Conservation (phyloP, 2,888 invertebrate species). For the Leptinotarsa tumamoca region DNA sequence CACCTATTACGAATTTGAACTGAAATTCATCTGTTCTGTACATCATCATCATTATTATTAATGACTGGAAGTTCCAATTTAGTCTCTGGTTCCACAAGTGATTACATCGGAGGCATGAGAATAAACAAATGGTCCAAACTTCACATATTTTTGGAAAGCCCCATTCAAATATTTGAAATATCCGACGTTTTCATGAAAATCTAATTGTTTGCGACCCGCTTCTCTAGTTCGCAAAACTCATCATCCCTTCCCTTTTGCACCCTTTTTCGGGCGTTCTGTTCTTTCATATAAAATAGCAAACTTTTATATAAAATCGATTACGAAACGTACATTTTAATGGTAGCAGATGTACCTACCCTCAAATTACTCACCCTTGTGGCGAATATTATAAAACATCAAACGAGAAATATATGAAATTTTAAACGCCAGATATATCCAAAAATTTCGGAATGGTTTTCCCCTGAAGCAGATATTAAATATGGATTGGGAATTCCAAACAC, state of each 20-base stretch:
- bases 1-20: too few relatives aligned
- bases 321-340: constrained; percentile 56
- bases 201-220: constrained; percentile 46
- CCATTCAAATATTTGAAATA: constrained; percentile 39
- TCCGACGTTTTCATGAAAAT: constrained; percentile 42
- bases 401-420: constrained; percentile 32
- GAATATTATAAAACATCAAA: constrained; percentile 43
- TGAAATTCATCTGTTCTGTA: too few relatives aligned
- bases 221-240: constrained; percentile 44
- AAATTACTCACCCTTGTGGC: constrained; percentile 30
- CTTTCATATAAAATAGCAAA: constrained; percentile 54
- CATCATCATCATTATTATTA: too few relatives aligned
- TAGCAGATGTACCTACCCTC: constrained; percentile 46
- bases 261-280: constrained; percentile 52
- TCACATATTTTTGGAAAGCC: constrained; percentile 35
- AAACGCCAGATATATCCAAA: constrained; percentile 21
- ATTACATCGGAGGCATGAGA: neutral
- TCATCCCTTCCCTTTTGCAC: constrained; percentile 47
- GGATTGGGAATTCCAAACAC: neutral
- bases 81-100: neutral
- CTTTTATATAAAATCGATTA: constrained; percentile 58
- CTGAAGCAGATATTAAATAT: constrained; percentile 7
- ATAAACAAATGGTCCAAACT: neutral
- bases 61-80: too few relatives aligned
- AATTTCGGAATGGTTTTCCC: constrained; percentile 3